A percentile compares a stretch with the other conserved stretches of the same genome.
Conservation (phyloP, 1,140 invertebrate species). For the Drosophila nasuta region DNA sequence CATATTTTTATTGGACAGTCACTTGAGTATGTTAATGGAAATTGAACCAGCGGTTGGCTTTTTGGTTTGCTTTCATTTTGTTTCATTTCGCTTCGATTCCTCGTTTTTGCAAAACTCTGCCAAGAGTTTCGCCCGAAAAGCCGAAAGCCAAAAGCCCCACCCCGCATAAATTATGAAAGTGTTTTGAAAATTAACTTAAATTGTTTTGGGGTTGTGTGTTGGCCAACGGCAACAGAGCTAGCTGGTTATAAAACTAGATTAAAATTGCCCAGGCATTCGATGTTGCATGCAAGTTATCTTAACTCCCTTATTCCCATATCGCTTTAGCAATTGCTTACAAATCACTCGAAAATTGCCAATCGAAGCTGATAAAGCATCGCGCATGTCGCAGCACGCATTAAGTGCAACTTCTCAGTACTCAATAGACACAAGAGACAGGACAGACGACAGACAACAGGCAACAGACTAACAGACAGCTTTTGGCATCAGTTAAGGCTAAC, state of each 20-base stretch:
- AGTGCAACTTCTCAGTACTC: slow-evolving; percentile 47
- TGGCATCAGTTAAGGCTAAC: slow-evolving; percentile 62
- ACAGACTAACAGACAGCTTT: slow-evolving; percentile 33
- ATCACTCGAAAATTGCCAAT: slow-evolving; percentile 78
- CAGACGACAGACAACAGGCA: neutral
- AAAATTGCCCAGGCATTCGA: slow-evolving; percentile 19
- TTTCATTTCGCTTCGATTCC: neutral
- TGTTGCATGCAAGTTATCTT: neutral
- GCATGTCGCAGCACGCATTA: slow-evolving; percentile 60
- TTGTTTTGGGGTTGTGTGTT: slow-evolving; percentile 55
- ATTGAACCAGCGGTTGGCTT: slow-evolving; percentile 67
- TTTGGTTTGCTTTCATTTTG: slow-evolving; percentile 41
- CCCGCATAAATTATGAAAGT: slow-evolving; percentile 67
- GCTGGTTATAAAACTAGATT: slow-evolving; percentile 22
- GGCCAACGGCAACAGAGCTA: slow-evolving; percentile 7
- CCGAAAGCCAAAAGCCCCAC: no score
- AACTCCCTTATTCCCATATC: neutral
- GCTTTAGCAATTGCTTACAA: slow-evolving; percentile 72
- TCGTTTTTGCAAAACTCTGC: slow-evolving; percentile 30
- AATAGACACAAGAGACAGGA: slow-evolving; percentile 7
- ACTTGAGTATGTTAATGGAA: slow-evolving; percentile 72
- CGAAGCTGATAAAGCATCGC: slow-evolving; percentile 56
- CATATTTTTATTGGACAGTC: slow-evolving; percentile 70
- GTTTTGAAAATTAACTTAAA: slow-evolving; percentile 66
- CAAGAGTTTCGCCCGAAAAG: slow-evolving; percentile 50